phyloP scores from a whole-genome alignment of 2,888 invertebrate genomes.

The Mesochorus sp. region DNA sequence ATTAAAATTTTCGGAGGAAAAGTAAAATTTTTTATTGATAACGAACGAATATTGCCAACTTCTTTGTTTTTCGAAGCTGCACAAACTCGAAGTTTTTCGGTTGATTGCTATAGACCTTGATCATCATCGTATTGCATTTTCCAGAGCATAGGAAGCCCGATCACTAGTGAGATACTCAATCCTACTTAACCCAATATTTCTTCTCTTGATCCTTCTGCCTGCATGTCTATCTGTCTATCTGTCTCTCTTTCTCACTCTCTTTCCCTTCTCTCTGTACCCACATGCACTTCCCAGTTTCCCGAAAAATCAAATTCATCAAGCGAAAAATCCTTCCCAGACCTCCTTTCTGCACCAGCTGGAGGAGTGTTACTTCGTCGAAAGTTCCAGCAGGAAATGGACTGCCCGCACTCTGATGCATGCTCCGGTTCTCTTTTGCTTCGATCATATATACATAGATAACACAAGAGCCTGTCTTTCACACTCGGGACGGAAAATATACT shows the following conservation, averaged over 20 bases:
- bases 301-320: conserved; percentile 44
- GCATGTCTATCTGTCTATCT: not conserved
- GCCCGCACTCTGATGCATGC: conserved; percentile 21
- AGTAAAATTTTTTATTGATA: too few species aligned
- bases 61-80: too few species aligned
- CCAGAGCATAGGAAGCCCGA: not conserved
- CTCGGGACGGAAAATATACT: conserved; percentile 24
- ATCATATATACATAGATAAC: conserved; percentile 3
- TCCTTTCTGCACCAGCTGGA: conserved; percentile 43
- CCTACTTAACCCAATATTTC: too few species aligned
- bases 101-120: too few species aligned
- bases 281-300: conserved; percentile 6
- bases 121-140: too few species aligned
- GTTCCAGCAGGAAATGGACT: conserved; percentile 21
- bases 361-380: conserved; percentile 38
- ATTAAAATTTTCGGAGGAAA: too few species aligned
- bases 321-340: conserved; percentile 34
- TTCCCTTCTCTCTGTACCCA: not conserved
- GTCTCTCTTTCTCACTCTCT: not conserved
- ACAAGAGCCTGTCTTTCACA: conserved; percentile 44
- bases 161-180: not conserved
- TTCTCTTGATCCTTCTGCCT: not conserved
- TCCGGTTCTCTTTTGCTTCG: conserved; percentile 16
- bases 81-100: too few species aligned
- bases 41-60: too few species aligned